Conservation (phyloP, 2,888 invertebrate species). For the Diarsia mendica region DNA sequence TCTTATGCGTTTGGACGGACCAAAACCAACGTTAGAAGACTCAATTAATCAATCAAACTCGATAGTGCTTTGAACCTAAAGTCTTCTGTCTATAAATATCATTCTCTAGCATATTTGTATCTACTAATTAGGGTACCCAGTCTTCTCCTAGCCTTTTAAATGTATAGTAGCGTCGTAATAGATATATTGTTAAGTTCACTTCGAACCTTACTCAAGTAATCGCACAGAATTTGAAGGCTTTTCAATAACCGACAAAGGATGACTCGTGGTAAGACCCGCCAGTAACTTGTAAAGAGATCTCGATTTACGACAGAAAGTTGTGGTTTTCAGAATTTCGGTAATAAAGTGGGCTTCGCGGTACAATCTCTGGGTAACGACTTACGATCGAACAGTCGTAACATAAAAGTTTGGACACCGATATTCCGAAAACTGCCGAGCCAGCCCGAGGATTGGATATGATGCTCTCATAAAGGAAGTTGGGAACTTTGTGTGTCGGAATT, state of each 20-base stretch:
- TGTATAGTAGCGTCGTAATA: neutral
- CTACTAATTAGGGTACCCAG: neutral
- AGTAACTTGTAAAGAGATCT: conserved; percentile 72
- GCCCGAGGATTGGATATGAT: conserved; percentile 11
- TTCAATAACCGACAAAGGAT: neutral
- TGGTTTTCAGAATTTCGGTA: conserved; percentile 74
- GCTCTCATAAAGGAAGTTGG: conserved; percentile 12
- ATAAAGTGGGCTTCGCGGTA: conserved; percentile 66
- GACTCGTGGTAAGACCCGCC: conserved; percentile 51
- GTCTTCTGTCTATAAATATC: neutral
- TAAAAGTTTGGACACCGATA: conserved; percentile 54
- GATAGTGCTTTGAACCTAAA: neutral
- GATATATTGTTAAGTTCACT: neutral
- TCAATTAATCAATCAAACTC: neutral
- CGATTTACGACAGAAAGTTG: conserved; percentile 78
- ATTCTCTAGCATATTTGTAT: neutral
- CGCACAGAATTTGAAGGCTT: neutral
- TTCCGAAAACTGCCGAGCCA: conserved; percentile 21
- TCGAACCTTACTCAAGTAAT: neutral
- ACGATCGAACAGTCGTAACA: conserved; percentile 52
- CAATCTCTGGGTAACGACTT: conserved; percentile 64
- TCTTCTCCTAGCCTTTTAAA: neutral
- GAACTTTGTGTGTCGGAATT: conserved; percentile 37
- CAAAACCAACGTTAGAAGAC: neutral
- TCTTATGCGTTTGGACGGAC: neutral